Evolutionary conservation across 2,797 vertebrate species (phyloP), one percentile per base, ranked within the genome.

Genomic region (Amblyraja radiata): DNA sequence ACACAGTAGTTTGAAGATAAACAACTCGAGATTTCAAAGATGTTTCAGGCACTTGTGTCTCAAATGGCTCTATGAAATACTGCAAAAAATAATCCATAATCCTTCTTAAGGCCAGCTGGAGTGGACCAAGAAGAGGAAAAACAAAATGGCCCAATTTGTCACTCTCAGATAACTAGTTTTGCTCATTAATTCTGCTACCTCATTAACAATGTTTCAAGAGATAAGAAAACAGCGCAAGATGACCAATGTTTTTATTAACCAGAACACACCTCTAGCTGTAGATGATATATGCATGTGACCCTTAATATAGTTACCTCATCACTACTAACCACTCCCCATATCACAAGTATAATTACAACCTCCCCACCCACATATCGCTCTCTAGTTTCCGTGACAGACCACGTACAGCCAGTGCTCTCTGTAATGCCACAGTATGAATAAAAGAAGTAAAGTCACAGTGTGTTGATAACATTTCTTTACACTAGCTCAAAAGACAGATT

Each of bases 31-130:
- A n/a, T 86, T 86, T 86, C 83, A 86, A 28, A 32, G 58, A 86
- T 86, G 14, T 86, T 61, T 86, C n/a, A 86, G 25, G 28, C 58
- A 86, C 25, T 86, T 63, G 18, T 61, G 81, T 88, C 65, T 88
- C 61, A 88, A 88, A 63, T 65, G 63, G 36, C 84, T 88, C n/a
- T 32, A 88, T 88, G 84, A 88, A 88, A 68, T 88, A 88, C 63
- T 88, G 63, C 84, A 36, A 68, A 65, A 46, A 68, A 28, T 65
- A 65, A 88, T 88, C 84, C 32, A 88, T 88, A 88, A 88, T 68
- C 63, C 63, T 63, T 21, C 2, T 86, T 68, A 63, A 14, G 36
- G 16, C 28, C 11, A 36, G 84, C n/a, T 88, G 84, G n/a, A 88
- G 65, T 6, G n/a, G 63, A n/a, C 88, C n/a, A 18, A 32, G 61